Conservation (phyloP, 2,888 invertebrate genomes). For the Drosophila bunnanda region DNA sequence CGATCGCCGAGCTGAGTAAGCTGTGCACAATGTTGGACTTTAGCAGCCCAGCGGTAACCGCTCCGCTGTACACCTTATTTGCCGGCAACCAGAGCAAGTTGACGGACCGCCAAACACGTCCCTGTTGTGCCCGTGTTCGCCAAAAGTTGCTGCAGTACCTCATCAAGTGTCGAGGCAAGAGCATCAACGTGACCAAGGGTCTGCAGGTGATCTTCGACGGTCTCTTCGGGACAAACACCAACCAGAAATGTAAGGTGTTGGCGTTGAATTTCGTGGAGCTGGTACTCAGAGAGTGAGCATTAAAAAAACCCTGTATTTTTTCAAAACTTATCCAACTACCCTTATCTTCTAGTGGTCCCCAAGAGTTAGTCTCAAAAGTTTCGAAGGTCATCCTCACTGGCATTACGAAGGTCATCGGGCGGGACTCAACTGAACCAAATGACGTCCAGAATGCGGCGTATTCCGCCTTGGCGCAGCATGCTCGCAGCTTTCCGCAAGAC, state of each 20-base stretch:
- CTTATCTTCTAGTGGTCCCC: constrained; percentile 76
- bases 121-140: constrained; percentile 93
- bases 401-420: constrained; percentile 82
- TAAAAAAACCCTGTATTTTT: background rate
- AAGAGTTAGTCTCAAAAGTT: constrained; percentile 82
- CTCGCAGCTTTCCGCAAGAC: constrained; percentile 86
- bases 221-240: constrained; percentile 92
- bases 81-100: constrained; percentile 85
- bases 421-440: constrained; percentile 80
- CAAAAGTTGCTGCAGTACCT: constrained; percentile 94
- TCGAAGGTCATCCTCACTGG: constrained; percentile 83
- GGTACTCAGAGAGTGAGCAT: constrained; percentile 90
- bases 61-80: constrained; percentile 92
- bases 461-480: constrained; percentile 85
- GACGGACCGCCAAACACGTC: constrained; percentile 89
- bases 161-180: constrained; percentile 89
- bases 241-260: constrained; percentile 91
- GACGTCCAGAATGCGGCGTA: constrained; percentile 86
- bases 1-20: constrained; percentile 93
- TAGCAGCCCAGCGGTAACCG: constrained; percentile 88
- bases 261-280: constrained; percentile 93
- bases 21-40: constrained; percentile 90
- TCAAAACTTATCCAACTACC: background rate
- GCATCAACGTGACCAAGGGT: constrained; percentile 91
- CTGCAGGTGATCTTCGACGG: constrained; percentile 96